These are phyloP conservation scores for Trochalopteron elliotii DNA, from an alignment of 2,113 vertebrate species.

Conservation along the genomic window DNA sequence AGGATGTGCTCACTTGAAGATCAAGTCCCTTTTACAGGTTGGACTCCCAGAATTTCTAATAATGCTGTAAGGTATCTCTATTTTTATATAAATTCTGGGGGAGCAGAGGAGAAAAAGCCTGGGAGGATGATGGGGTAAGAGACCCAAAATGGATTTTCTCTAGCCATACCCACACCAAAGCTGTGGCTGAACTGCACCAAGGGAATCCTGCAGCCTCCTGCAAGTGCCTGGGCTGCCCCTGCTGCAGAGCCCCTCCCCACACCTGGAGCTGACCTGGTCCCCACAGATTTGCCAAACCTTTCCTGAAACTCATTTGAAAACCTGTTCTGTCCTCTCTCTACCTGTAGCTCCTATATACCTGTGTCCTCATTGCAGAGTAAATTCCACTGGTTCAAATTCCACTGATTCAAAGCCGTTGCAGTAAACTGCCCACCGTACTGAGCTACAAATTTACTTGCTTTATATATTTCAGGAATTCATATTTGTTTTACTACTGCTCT, in stretches of 20 bases:
- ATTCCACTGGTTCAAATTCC: background rate
- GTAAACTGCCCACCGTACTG: background rate
- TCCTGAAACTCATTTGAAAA: background rate
- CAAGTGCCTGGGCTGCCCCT: background rate
- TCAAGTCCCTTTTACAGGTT: background rate
- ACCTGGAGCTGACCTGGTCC: background rate
- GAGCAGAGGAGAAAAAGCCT: background rate
- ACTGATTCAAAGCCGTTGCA: background rate
- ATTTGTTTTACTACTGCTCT: background rate
- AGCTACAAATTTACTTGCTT: background rate
- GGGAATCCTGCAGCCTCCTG: background rate
- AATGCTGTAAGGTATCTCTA: background rate
- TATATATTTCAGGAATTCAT: background rate
- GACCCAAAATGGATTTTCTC: background rate
- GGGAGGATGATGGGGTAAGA: background rate
- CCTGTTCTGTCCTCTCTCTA: background rate
- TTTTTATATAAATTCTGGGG: background rate
- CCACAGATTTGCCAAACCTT: fast-evolving
- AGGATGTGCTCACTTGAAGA: background rate
- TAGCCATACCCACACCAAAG: background rate
- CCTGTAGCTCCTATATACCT: background rate
- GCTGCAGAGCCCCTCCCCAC: background rate
- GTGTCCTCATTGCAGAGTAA: background rate
- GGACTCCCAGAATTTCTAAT: background rate
- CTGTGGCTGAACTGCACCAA: background rate